Base-by-base conservation (phyloP, 2,888 invertebrate genomes). In the Elysia crispata region DNA sequence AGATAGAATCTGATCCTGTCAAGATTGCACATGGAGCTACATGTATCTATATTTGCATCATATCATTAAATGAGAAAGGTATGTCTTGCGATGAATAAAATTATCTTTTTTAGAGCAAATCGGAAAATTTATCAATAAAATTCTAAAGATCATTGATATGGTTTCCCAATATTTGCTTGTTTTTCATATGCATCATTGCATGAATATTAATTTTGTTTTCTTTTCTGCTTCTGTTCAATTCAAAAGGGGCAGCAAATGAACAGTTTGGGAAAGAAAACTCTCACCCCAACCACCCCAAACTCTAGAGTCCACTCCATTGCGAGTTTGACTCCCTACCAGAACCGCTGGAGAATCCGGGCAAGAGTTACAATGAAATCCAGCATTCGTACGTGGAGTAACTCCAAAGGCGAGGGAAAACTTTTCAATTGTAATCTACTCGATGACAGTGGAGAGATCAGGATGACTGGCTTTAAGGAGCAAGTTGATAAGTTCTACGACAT, bases 361-460 rank as follows among this genome's bases (percentile, higher is more conserved):
- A 94, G 98, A 75, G 96, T 98, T 0, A 95, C 95, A 81, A 95
- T 94, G 86, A 99, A 99, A 91, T 94, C 95, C 0, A 90, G 93
- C 0, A 95, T 98, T 69, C 94, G 96, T 80, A 95, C 95, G 0
- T 99, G 97, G 97, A 96, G 95, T 83, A 99, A 99, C 92, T 95
- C 97, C 0, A 94, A 95, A 80, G 98, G 98, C 0, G 97, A 98
- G 92, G 99, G 99, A 0, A 97, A 97, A 91, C 93, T 99, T 1
- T 99, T 99, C 92, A 96, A 95, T 82, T 95, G 98, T 93, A 97
- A 97, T 92, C 92, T 99, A n/a, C 93, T 96, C 82, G 99, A 99
- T 92, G 97, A 97, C 88, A 96, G 95, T 82, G 98, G 98, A 1
- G 98, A 98, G 92, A 98, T 99, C 85, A 94, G 97, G 83, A 96